Evolutionary conservation across 2,888 invertebrate species (phyloP), one percentile per base, ranked within the genome.

Genomic region (Euplexia lucipara): DNA sequence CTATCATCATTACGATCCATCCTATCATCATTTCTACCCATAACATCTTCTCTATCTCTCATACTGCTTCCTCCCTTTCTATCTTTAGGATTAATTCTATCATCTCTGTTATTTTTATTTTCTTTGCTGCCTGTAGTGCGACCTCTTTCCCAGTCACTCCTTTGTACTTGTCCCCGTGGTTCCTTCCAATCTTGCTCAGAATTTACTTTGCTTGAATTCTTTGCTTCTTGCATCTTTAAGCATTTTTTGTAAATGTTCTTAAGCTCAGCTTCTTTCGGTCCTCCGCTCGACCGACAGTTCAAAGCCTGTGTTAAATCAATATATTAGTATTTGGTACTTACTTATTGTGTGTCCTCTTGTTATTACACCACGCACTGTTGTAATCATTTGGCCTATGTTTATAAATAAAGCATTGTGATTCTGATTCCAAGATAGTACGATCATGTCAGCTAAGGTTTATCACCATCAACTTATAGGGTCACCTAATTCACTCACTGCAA

Each of bases 201-300:
- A 42, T 84, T 81, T 39, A 83, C 79, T 39, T 70, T 85, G 72
- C 83, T 88, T 12, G 84, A 85, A 64, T 89, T 91, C 65, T 82
- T 90, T 45, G 80, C 88, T 65, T 90, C 92, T 82, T 91, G 89
- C 82, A 91, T 94, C 48, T 93, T 96, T 81, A 96, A 91, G 73
- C 97, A 97, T 54, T 90, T 95, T 69, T 95, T 95, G 73, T 96
- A 95, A 9, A 96, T 93, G 51, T 92, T 95, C 73, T 96, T 96
- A 4, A 96, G 87, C 58, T 96, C 96, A 18, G 95, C 94, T 75
- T 96, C 96, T 63, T 95, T 94, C n/a, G 95, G 94, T 26, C 96
- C 96, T 59, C 96, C 96, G 49, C 96, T 96, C 0, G 96, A 93
- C 12, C 96, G 95, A 78, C 97, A 97, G 82, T 94, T 96, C 22